Evolutionary conservation across 2,888 invertebrate genomes (phyloP).

Genomic region (Tetranychus piercei): DNA sequence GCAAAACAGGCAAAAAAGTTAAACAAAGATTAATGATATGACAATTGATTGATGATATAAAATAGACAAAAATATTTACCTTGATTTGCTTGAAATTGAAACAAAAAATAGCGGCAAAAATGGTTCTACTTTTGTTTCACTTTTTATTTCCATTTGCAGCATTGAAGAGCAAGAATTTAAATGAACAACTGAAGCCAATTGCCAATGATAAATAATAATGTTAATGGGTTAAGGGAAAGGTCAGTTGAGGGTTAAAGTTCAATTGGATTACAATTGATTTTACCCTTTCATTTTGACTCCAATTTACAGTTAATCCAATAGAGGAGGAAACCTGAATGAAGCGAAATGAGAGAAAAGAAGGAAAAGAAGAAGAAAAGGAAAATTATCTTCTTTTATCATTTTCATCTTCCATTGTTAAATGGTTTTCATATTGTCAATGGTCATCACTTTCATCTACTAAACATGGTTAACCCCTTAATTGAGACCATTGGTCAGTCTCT

Average conservation of each 20-base stretch:
- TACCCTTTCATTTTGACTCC: not conserved
- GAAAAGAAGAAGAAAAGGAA: not conserved
- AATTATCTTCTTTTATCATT: not conserved
- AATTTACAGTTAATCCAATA: constrained; percentile 1
- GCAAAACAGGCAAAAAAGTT: too few species aligned
- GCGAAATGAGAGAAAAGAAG: not conserved
- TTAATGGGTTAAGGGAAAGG: not conserved
- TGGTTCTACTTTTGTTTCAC: too few species aligned
- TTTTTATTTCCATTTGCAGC: too few species aligned
- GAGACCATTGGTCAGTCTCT: not conserved
- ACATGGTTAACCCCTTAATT: not conserved
- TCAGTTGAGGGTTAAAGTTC: not conserved
- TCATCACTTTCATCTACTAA: not conserved
- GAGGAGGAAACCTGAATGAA: not conserved
- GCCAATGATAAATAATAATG: not conserved
- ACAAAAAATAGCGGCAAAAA: too few species aligned
- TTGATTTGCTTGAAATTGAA: too few species aligned
- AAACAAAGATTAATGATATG: too few species aligned
- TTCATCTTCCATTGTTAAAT: not conserved
- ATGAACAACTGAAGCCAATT: not conserved
- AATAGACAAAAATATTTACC: too few species aligned
- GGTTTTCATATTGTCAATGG: not conserved
- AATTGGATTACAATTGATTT: not conserved
- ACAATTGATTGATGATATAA: too few species aligned
- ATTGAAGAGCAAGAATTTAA: too few species aligned